These are phyloP conservation scores for Aphodius granarius DNA, from an alignment of 2,888 invertebrate species.

Conservation along the genomic window DNA sequence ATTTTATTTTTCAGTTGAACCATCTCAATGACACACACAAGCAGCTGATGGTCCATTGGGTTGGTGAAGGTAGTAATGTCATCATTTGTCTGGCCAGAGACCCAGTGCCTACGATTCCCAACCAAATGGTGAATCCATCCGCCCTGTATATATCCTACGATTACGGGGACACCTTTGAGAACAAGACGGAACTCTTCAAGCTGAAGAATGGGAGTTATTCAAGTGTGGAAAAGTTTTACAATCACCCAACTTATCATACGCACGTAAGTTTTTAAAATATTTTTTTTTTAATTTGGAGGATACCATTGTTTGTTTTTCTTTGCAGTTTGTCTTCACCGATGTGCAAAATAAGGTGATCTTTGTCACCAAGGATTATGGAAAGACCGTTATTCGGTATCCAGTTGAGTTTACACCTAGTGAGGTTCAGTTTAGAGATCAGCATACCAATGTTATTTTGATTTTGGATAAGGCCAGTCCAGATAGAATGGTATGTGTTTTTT, in stretches of 20 bases:
- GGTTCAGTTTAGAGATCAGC: conserved; percentile 73
- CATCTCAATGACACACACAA: conserved; percentile 83
- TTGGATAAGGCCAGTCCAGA: conserved; percentile 71
- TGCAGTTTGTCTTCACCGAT: conserved; percentile 86
- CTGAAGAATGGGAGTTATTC: conserved; percentile 62
- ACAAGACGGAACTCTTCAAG: conserved; percentile 71
- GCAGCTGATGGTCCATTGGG: conserved; percentile 91
- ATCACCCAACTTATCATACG: conserved; percentile 77
- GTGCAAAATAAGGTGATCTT: conserved; percentile 74
- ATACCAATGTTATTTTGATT: conserved; percentile 70
- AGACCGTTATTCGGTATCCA: conserved; percentile 63
- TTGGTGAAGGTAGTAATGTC: conserved; percentile 83
- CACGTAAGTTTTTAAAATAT: conserved; percentile 79
- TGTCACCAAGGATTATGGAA: conserved; percentile 74
- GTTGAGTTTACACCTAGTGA: conserved; percentile 78
- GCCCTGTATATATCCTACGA: conserved; percentile 84
- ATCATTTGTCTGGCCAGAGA: conserved; percentile 85
- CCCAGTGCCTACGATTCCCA: conserved; percentile 59
- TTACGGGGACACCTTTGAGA: conserved; percentile 79
- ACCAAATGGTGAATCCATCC: conserved; percentile 59
- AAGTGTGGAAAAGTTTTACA: conserved; percentile 80
- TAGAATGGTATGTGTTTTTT: conserved; percentile 27
- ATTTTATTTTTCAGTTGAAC: conserved; percentile 63
- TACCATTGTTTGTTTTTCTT: conserved; percentile 38
- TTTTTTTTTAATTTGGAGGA: too few relatives aligned